Evolutionary conservation across 2,797 vertebrate species (phyloP), one percentile per base, ranked within the genome.

Genomic region (Microctenopoma steveboyesi): DNA sequence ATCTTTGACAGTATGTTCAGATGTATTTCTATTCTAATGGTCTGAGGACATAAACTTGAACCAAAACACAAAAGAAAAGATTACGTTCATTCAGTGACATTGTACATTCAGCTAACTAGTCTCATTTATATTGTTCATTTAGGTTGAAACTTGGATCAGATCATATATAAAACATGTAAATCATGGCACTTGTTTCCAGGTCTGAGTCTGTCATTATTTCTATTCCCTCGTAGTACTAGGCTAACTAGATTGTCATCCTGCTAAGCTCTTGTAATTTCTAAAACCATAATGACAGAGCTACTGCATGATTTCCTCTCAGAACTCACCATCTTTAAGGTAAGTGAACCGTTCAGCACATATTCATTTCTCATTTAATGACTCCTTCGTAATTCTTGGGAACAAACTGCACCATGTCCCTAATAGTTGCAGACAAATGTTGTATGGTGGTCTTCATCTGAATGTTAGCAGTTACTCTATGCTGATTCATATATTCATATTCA

Each of bases 141-240:
- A 95, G 91, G 92, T 93, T 91, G 68, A 93, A 94, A 88, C 90
- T 93, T 91, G 81, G 76, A 88, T 85, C 92, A 92, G 89, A 95
- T 92, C 93, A 95, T 95, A 93, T 94, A 97, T 96, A 97, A 95
- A 94, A 94, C 90, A 91, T 95, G 95, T 94, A 92, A 93, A 94
- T 95, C 92, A 95, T 94, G 93, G 72, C 78, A 75, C 92, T 93
- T 88, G 90, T 91, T 94, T 86, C 89, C 84, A 84, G 93, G 93
- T 95, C 90, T 93, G 94, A 90, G 89, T 92, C 69, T 92, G 87
- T 89, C 79, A 59, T 86, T 73, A 71, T 60, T 78, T 49, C 5
- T 7, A 10, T 51, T 67, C 16, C 51, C 49, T 49, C 48, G 8
- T 51, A 62, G 33, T 22, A 56, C 13, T 8, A 48, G 9, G 45